Conservation (phyloP, 2,113 vertebrate genomes). For the Hymenochirus boettgeri region DNA sequence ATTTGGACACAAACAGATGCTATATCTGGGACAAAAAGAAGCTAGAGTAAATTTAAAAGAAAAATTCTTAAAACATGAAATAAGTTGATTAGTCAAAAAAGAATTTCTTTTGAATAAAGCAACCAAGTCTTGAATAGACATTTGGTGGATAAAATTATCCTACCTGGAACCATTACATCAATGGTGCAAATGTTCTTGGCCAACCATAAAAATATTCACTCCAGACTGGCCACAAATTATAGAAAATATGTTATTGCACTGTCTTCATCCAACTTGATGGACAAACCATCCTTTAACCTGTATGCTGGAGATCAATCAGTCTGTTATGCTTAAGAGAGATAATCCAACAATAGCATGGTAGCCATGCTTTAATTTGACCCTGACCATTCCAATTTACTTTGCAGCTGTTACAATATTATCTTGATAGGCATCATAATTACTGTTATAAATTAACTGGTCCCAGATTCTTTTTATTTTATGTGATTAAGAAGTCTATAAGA, state of each 20-base stretch:
- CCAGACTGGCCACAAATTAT: neutral
- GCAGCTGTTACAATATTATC: neutral
- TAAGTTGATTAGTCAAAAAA: neutral
- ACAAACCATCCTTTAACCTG: neutral
- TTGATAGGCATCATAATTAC: neutral
- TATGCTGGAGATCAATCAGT: neutral
- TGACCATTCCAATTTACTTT: neutral
- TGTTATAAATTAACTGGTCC: neutral
- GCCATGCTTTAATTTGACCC: no score
- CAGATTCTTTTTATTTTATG: neutral
- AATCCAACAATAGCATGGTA: no score
- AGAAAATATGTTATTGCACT: neutral
- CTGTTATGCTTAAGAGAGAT: no score
- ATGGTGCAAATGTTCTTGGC: neutral
- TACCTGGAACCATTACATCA: neutral
- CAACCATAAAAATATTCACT: neutral
- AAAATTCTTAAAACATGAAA: neutral
- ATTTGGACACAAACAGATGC: conserved; percentile 40
- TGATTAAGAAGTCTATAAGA: neutral
- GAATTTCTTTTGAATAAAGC: neutral
- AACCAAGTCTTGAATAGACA: neutral
- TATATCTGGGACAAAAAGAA: conserved; percentile 17
- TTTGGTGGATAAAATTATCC: neutral
- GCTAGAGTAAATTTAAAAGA: conserved; percentile 23
- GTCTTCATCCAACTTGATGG: neutral